Conservation (phyloP, 2,113 vertebrate species). For the Spea multiplicata region DNA sequence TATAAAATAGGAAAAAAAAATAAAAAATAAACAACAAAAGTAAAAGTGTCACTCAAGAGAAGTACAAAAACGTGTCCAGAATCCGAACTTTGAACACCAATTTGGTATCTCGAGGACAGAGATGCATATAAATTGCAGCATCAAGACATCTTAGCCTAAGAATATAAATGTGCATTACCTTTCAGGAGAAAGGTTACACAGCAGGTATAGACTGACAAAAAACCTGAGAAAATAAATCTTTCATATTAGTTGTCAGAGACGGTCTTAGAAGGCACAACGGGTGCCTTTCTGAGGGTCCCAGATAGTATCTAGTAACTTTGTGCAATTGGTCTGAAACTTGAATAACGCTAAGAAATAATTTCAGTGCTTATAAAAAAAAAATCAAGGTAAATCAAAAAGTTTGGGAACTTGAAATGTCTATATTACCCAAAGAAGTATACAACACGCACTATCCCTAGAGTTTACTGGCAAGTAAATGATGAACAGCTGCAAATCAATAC, state of each 20-base stretch:
- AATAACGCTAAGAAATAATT: slow-evolving; percentile 29
- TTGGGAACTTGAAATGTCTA: slow-evolving; percentile 10
- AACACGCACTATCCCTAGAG: slow-evolving; percentile 23
- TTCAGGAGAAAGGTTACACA: slow-evolving; percentile 29
- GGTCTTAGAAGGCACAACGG: slow-evolving; percentile 29
- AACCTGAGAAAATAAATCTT: slow-evolving; percentile 32
- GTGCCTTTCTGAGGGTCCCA: slow-evolving; percentile 24
- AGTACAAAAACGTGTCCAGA: neutral
- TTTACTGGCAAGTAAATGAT: neutral
- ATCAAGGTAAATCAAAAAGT: slow-evolving; percentile 11
- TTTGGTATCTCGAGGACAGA: neutral
- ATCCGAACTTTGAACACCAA: neutral
- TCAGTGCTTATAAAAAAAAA: neutral
- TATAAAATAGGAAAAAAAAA: neutral
- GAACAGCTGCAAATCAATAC: slow-evolving; percentile 38
- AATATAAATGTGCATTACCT: slow-evolving; percentile 27
- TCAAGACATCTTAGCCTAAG: neutral
- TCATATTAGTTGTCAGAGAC: slow-evolving; percentile 20
- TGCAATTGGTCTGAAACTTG: slow-evolving; percentile 37
- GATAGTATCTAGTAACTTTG: slow-evolving; percentile 25
- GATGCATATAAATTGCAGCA: slow-evolving; percentile 23
- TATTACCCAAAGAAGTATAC: neutral
- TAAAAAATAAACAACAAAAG: neutral
- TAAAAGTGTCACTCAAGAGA: too few species aligned
- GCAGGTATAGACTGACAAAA: slow-evolving; percentile 26